Base-by-base conservation (phyloP, 1,140 invertebrate species). In the Limonius californicus region DNA sequence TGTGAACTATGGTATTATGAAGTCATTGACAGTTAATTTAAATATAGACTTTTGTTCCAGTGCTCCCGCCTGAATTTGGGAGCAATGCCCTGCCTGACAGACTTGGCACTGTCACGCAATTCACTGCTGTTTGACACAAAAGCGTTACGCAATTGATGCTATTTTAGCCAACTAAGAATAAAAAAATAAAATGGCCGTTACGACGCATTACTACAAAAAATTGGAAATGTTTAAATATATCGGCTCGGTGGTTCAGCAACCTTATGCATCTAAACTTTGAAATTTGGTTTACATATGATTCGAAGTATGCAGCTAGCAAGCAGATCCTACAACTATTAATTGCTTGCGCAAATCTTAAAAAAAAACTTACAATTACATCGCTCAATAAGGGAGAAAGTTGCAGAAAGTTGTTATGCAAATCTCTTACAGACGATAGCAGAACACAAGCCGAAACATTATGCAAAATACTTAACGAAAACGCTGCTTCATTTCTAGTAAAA, bases 11-110 rank as follows among this genome's bases (percentile, higher is more conserved):
- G 53, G 9, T 55, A 23, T 18, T 54, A 61, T 43, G 42, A 57
- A 67, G 62, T 64, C 65, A 67, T 67, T 67, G 65, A 62, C 65
- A 67, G 65, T 67, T 67, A 63, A 67, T 67, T 67, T 67, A 67
- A 67, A 67, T 67, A 67, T 67, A 67, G 65, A 64, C 63, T 16
- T 27, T 21, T 67, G 65, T 67, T 67, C 65, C 62, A 67, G 65
- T 67, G 60, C 63, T 67, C 66, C 58, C 59, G 66, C 63, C 35
- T 57, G 63, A 67, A 65, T 67, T 67, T 65, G 62, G 63, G 66
- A 65, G 59, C 66, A 67, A 67, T 53, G 66, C 39, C 66, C 66
- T 56, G 59, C 47, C 60, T 67, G 62, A 62, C 62, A 67, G 60
- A 61, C 60, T 50, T 50, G 45, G 45, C 45, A 50, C 45, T 50